Evolutionary conservation across 1,140 invertebrate genomes (phyloP).

Genomic region (Hycleus phaleratus): DNA sequence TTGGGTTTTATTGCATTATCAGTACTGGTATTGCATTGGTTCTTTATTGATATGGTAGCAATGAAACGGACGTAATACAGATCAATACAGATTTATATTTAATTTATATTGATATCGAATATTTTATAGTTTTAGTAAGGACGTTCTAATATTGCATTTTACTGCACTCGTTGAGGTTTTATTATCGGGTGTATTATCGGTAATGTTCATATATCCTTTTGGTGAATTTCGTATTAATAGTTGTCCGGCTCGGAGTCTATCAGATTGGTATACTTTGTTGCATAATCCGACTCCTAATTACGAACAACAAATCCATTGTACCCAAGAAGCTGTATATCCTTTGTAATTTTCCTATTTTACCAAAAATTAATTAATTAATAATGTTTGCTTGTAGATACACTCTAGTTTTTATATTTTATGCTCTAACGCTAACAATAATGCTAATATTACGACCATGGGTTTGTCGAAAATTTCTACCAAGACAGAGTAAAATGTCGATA

Average conservation of each 20-base stretch:
- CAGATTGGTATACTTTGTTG: slow-evolving; percentile 94
- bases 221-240: slow-evolving; percentile 67
- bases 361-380: slow-evolving; percentile 1
- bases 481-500: slow-evolving; percentile 67
- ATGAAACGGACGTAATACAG: slow-evolving; percentile 58
- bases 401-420: slow-evolving; percentile 89
- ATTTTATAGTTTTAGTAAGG: slow-evolving; percentile 56
- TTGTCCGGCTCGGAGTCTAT: slow-evolving; percentile 67
- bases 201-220: slow-evolving; percentile 69
- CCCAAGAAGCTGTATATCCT: slow-evolving; percentile 95
- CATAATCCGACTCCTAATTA: slow-evolving; percentile 93
- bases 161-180: slow-evolving; percentile 76
- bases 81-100: neutral
- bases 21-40: slow-evolving; percentile 81
- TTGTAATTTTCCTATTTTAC: slow-evolving; percentile 58
- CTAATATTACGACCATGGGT: slow-evolving; percentile 67
- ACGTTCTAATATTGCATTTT: slow-evolving; percentile 62
- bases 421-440: slow-evolving; percentile 72
- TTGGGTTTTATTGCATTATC: slow-evolving; percentile 86
- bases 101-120: neutral
- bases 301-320: slow-evolving; percentile 81
- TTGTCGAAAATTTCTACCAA: slow-evolving; percentile 54
- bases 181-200: slow-evolving; percentile 62
- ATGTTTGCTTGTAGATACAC: slow-evolving; percentile 65
- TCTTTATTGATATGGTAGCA: slow-evolving; percentile 80